Evolutionary conservation across 2,113 vertebrate genomes (phyloP), one percentile per base, ranked within the genome.

Genomic region (Tor tambroides): DNA sequence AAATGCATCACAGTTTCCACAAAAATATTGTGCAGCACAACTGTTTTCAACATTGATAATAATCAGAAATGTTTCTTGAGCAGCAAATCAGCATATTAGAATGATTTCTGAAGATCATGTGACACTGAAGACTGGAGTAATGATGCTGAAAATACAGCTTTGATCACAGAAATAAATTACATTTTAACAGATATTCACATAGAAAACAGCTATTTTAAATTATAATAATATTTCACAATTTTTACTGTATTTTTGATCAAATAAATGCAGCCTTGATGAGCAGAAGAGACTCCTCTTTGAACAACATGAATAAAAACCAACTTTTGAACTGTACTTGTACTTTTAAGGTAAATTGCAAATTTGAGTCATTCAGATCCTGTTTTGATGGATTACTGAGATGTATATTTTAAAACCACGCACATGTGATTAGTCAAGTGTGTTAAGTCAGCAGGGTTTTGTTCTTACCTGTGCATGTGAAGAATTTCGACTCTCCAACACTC

Each of bases 381-480:
- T n/a, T n/a, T n/a, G n/a, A n/a, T n/a, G n/a, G n/a, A n/a, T n/a
- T n/a, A n/a, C n/a, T n/a, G n/a, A n/a, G n/a, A n/a, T n/a, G n/a
- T n/a, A n/a, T n/a, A n/a, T n/a, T n/a, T n/a, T n/a, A n/a, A n/a
- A n/a, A n/a, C n/a, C n/a, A n/a, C n/a, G n/a, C n/a, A n/a, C n/a
- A n/a, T n/a, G n/a, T n/a, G n/a, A n/a, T n/a, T n/a, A n/a, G n/a
- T n/a, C n/a, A n/a, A n/a, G n/a, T n/a, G n/a, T n/a, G n/a, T n/a
- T n/a, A n/a, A n/a, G n/a, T 75, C 35, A n/a, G 26, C 30, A 26
- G 56, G 56, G 14, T 61, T n/a, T 61, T 5, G 17, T 17, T 38
- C 32, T 65, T 96, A 99, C 97, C 97, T 96, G 97, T 98, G 90
- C 98, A 99, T 88, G 97, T 99, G 96, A 99, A 99, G 95, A 99